Percentiles rank a stretch among this genome's conserved stretches.
phyloP scores from a whole-genome alignment of 2,113 vertebrate genomes.

The Podarcis muralis region DNA sequence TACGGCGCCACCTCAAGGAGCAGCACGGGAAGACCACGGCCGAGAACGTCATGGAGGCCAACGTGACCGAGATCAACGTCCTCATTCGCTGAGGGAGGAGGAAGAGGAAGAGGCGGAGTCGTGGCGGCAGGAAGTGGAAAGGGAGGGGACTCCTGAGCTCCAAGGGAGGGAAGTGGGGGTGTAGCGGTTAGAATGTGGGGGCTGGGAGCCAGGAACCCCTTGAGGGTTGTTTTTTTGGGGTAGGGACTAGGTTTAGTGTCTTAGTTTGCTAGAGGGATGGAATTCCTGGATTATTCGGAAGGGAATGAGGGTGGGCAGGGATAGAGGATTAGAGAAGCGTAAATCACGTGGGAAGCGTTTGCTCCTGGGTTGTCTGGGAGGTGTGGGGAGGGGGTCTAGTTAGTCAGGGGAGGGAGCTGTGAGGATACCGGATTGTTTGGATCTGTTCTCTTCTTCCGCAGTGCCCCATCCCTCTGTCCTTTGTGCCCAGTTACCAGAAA shows the following conservation, averaged over 20 bases:
- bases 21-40: constrained; percentile 93
- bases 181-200: background rate
- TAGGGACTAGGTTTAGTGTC: constrained; percentile 20
- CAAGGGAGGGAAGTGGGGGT: background rate
- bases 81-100: constrained; percentile 56
- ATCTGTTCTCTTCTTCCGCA: background rate
- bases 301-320: background rate
- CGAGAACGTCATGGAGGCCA: constrained; percentile 85
- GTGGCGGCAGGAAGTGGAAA: background rate
- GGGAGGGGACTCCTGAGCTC: background rate
- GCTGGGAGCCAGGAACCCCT: background rate
- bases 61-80: constrained; percentile 71
- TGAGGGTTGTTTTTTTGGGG: background rate
- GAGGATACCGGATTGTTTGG: background rate
- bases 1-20: constrained; percentile 91
- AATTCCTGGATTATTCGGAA: constrained; percentile 12
- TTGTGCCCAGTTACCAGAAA: background rate
- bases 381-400: constrained; percentile 1
- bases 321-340: constrained; percentile 2
- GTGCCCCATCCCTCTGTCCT: background rate
- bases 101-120: background rate
- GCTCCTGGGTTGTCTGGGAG: background rate
- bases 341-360: background rate
- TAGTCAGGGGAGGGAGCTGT: background rate
- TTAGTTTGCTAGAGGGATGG: constrained; percentile 25